Percentiles rank a stretch among this genome's conserved stretches.
Evolutionary conservation across 2,113 vertebrate genomes (phyloP).

Genomic region (Oncorhynchus kisutch): DNA sequence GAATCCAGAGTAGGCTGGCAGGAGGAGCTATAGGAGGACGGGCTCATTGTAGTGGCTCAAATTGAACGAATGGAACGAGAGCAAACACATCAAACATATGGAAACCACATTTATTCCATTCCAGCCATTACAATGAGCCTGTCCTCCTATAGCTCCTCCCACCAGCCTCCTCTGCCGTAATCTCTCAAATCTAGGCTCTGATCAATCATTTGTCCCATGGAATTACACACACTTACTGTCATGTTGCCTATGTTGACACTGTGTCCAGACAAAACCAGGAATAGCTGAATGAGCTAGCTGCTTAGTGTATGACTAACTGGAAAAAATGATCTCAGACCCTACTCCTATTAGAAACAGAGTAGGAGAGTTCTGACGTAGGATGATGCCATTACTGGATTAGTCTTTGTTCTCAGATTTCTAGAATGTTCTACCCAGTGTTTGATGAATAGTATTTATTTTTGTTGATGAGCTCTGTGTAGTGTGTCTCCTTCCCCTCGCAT

Average conservation of each 20-base stretch:
- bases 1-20: too few species aligned
- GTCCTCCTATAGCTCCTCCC: too few species aligned
- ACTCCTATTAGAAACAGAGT: not conserved
- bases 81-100: too few species aligned
- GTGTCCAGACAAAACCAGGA: not conserved
- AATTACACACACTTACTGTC: not conserved
- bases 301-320: not conserved
- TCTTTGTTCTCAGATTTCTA: not conserved
- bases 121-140: too few species aligned
- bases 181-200: not conserved
- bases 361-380: not conserved
- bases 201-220: not conserved
- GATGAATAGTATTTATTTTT: too few species aligned
- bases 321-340: not conserved
- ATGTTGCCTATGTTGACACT: not conserved
- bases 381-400: not conserved
- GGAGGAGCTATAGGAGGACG: too few species aligned
- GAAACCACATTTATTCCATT: too few species aligned
- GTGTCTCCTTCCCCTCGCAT: not conserved
- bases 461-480: too few species aligned
- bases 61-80: too few species aligned
- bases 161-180: too few species aligned
- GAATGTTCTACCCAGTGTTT: too few species aligned
- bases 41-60: too few species aligned
- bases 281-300: not conserved